These are phyloP conservation scores for Harmothoe impar DNA, from an alignment of 2,888 invertebrate genomes.

Conservation along the genomic window DNA sequence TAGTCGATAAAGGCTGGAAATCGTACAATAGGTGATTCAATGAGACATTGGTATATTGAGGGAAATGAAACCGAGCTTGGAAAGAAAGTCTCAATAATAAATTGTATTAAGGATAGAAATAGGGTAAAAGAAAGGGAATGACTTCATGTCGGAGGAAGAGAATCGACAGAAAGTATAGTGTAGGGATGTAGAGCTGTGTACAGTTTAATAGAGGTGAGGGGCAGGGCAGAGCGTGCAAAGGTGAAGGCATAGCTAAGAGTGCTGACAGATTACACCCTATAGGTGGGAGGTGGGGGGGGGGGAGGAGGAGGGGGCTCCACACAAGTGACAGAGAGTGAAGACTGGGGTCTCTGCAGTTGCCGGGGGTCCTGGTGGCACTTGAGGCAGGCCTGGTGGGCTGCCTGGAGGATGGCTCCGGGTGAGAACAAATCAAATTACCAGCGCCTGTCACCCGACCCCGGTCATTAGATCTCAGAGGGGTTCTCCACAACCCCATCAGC, in stretches of 20 bases:
- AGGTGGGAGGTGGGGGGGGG: background rate
- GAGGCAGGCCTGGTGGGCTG: conserved; percentile 9
- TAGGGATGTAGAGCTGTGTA: background rate
- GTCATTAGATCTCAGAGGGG: conserved; percentile 10
- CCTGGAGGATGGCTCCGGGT: background rate
- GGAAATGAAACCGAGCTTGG: too few relatives aligned
- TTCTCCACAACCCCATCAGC: background rate
- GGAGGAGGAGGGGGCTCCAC: background rate
- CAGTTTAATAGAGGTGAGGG: too few relatives aligned
- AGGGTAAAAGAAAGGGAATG: too few relatives aligned
- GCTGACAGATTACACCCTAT: background rate
- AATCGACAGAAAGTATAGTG: too few relatives aligned
- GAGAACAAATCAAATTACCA: conserved; percentile 57
- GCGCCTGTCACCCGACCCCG: conserved; percentile 7
- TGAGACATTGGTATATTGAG: too few relatives aligned
- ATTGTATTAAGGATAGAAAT: too few relatives aligned
- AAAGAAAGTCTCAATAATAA: too few relatives aligned
- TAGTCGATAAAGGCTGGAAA: too few relatives aligned
- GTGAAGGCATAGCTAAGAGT: background rate
- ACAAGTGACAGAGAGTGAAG: too few relatives aligned
- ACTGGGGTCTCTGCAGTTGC: background rate
- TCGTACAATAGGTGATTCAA: too few relatives aligned
- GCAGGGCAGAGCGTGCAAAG: background rate
- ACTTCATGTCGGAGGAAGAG: too few relatives aligned
- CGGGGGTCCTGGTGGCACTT: background rate